Evolutionary conservation across 53 echinoderm and acorn worm genomes (phyloP), one percentile per base, ranked within the genome.

Genomic region (Hippasteria phrygiana): DNA sequence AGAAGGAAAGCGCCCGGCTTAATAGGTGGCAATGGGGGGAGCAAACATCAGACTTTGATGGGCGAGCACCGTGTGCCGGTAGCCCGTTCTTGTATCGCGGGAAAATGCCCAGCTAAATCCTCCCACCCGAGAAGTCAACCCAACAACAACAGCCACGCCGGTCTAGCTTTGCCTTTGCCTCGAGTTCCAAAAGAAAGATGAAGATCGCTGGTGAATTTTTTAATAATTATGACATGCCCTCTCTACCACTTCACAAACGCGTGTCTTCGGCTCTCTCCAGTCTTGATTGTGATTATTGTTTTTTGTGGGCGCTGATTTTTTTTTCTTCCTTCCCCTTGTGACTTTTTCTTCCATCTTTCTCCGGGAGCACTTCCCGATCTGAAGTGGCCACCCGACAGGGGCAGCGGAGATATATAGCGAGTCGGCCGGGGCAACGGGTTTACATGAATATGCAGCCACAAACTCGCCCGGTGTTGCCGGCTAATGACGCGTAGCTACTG

Each of bases 371-470:
- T 90, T 80, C 81, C n/a, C 81, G 81, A 81, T 62, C 46, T 90
- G 81, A 90, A 81, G 82, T 73, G 90, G 82, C 90, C 90, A 73
- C 66, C 50, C 40, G 59, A 45, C 78, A 48, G 50, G 33, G 37
- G 35, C 70, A 43, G 45, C 79, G 69, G 51, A 38, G 67, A 56
- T 72, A 75, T 75, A 75, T 41, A 82, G 81, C 73, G 55, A 53
- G 71, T 79, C 90, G 81, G 70, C 74, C 54, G 50, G 62, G 74
- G 74, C 74, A 47, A 42, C 6, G 36, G 53, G 63, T n/a, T n/a
- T n/a, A n/a, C 90, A 90, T 90, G 90, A 80, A 90, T 90, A 90
- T 90, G 81, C 74, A 90, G n/a, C 75, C 27, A 53, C 39, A 63
- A 69, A 73, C 50, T 75, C 75, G 26, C 75, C 41, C 59, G 90